Base-by-base conservation (phyloP, 2,888 invertebrate genomes). In the Sicus ferrugineus region DNA sequence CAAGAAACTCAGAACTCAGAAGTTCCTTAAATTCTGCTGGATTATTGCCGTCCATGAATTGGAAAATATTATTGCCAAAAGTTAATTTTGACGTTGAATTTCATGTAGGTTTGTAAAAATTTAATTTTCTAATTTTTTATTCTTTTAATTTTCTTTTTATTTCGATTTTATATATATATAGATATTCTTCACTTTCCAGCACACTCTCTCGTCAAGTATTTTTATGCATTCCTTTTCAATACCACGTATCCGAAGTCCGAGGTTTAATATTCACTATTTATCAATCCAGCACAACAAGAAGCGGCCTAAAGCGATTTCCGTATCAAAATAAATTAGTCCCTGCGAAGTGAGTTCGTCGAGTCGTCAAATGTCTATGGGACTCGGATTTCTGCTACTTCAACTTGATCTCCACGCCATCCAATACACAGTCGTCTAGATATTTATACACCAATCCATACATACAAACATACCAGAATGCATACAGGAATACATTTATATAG, bases 331-430 rank as follows among this genome's bases (percentile, higher is more conserved):
- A 59, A 58, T 30, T n/a, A 38, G 46, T 46, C 23, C 23, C n/a
- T 11, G 54, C 26, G 11, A 54, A 21, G 58, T 59, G 58, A 21
- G 30, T 59, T 26, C 23, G 28, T 9, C 11, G 52, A 34, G 31
- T 64, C 52, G 50, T 31, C 50, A 46, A 46, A n/a, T 46, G 56
- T 56, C 16, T 56, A n/a, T 26, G 16, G 34, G 14, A 54, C 26
- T 58, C 48, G 26, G 46, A 59, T 59, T 67, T 30, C 59, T 67
- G 67, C 31, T 34, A 52, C 30, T 50, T 50, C 26, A 42, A 67
- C 66, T 67, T 46, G 66, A 67, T 67, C 66, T 58, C 66, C 56
- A 14, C 38, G 63, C 50, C 42, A 54, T 54, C n/a, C 26, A 28
- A 5, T 28, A 31, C 28, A n/a, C 30, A 5, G 28, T 63, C 63